Base-by-base conservation (phyloP, 2,113 vertebrate species). In the Himantopus leucocephalus region DNA sequence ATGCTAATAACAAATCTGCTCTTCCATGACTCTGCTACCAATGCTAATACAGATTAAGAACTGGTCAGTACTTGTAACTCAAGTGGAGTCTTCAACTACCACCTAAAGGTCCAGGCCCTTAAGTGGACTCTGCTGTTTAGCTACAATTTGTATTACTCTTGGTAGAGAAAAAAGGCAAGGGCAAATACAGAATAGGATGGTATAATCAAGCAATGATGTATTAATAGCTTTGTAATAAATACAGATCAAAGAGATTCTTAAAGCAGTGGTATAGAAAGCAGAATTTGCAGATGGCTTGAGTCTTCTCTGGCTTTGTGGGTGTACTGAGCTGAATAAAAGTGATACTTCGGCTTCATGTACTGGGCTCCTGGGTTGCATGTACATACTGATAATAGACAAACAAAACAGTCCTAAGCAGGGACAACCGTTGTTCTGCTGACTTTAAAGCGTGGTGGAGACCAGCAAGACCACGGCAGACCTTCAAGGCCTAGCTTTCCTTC, bases 361-460 rank as follows among this genome's bases (percentile, higher is more conserved):
- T 56, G 53, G 12, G 23, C 43, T 82, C 12, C 21, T 47, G 53
- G 4, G 15, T 88, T 88, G 20, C 27, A 2, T 34, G 7, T 52
- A 18, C 14, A 2, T 76, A 35, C 34, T 41, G 37, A 21, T 0
- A 76, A 27, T 27, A 48, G 71, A 67, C 19, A 70, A 89, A 62
- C 10, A 45, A 52, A 90, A 22, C 21, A 35, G 19, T 29, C 11
- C 6, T 73, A 74, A 62, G 41, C 0, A 0, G 26, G 12, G 35
- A 27, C 48, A 72, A 2, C 17, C 2, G 80, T 91, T 91, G 8
- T 52, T 87, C 26, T 59, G 29, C 32, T 81, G 68, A 39, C 18
- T 89, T 71, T 66, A 47, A 66, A 86, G 32, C 1, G 0, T 53
- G 26, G 6, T 64, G 35, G 23, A 75, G 48, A 56, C 32, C 43